Evolutionary conservation across 1,140 invertebrate species (phyloP), one percentile per base, ranked within the genome.

Genomic region (Brachionus rotundiformis): DNA sequence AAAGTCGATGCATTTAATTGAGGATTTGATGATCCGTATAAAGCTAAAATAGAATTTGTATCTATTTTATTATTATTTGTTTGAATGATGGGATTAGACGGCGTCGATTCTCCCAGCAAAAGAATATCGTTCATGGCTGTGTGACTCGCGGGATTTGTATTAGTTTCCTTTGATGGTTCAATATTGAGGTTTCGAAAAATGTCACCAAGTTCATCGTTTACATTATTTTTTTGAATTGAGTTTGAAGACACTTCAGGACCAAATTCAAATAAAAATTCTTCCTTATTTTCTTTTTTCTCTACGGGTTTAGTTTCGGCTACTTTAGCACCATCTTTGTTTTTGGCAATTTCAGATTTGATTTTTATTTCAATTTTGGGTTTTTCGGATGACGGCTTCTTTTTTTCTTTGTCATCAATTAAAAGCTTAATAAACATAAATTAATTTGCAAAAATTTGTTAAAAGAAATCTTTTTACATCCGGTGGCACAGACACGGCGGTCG

Each of bases 321-420:
- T 39, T 13, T n/a, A 33, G 63, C 31, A 33, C 63, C 63, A 23
- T 41, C 36, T 11, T n/a, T 16, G 6, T 68, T 68, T 29, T 33
- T 63, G 16, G 63, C 3, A 11, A 63, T 11, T 6, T 68, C 63
- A 4, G 68, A 13, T 27, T 73, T 73, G 3, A 73, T 73, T 23
- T 73, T 73, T 3, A 73, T 19, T 73, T 73, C 68, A 73, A 73
- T 41, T 29, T 44, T 73, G 3, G 33, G 36, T 25, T 73, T 73
- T 25, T 73, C 68, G 13, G 68, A 73, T 2, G 68, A 73, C 25
- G 5, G n/a, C 31, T 39, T 54, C 11, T 36, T 39, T 63, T 79
- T 79, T 25, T 54, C 76, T 19, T 16, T 36, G 11, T 79, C 76
- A 63, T 59, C 47, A 36, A 59, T 19, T 11, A 79, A 16, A 19